Conservation (phyloP, 2,113 vertebrate species). For the Daboia siamensis region DNA sequence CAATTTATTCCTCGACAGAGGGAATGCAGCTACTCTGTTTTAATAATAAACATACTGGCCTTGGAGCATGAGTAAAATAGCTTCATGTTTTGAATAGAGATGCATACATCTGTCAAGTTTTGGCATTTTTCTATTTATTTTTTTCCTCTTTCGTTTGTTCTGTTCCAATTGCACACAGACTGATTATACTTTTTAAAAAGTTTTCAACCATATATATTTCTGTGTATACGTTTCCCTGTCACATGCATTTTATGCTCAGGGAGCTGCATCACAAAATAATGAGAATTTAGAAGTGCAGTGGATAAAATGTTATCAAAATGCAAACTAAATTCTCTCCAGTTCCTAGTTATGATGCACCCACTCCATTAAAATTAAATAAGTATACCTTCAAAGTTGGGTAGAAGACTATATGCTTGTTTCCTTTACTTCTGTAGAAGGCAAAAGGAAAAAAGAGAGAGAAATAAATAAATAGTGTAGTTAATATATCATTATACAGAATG, state of each 20-base stretch:
- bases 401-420: slow-evolving; percentile 83
- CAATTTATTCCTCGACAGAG: slow-evolving; percentile 30
- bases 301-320: background rate
- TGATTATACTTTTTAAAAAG: background rate
- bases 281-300: background rate
- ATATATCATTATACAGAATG: background rate
- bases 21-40: background rate
- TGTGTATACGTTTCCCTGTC: background rate
- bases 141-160: background rate
- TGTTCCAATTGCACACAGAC: background rate
- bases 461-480: background rate
- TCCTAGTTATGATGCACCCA: background rate
- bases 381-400: slow-evolving; percentile 90
- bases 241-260: background rate
- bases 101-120: background rate
- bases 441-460: background rate
- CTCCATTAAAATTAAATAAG: background rate
- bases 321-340: background rate
- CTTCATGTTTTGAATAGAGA: background rate
- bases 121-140: background rate
- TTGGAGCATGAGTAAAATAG: slow-evolving; percentile 33
- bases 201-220: background rate
- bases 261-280: background rate
- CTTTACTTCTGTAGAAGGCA: slow-evolving; percentile 77
- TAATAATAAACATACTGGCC: slow-evolving; percentile 21